Evolutionary conservation across 2,797 vertebrate species (phyloP).

Genomic region (Notamacropus eugenii): DNA sequence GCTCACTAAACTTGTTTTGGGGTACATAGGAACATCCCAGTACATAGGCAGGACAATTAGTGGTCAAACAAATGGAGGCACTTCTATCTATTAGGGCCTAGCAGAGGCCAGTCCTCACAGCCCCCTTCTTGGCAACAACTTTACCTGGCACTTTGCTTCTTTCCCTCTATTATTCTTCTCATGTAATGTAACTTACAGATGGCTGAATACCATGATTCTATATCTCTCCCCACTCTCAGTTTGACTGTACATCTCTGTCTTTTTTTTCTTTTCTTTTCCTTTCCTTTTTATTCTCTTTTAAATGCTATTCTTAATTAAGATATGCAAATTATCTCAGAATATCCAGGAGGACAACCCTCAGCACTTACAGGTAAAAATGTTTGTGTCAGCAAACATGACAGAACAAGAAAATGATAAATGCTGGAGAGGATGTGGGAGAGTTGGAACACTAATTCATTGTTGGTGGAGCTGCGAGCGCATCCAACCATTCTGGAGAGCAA

Average conservation of each 20-base stretch:
- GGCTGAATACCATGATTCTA: neutral
- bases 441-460: too few species aligned
- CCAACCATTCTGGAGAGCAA: too few species aligned
- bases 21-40: neutral
- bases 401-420: too few species aligned
- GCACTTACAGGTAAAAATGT: neutral
- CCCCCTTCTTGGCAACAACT: neutral
- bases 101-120: neutral
- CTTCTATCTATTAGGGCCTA: neutral
- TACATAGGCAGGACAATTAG: neutral
- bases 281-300: neutral
- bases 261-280: neutral
- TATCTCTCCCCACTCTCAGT: neutral
- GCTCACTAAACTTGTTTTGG: neutral
- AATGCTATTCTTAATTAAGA: neutral
- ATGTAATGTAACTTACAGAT: neutral
- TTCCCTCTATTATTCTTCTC: neutral
- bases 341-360: neutral
- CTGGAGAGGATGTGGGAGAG: too few species aligned
- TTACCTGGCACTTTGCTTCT: neutral
- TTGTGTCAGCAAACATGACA: too few species aligned
- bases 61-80: neutral
- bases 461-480: too few species aligned
- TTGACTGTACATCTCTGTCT: neutral
- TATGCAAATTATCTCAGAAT: neutral